phyloP scores from a whole-genome alignment of 1,140 invertebrate genomes.

The Helicoverpa zea region DNA sequence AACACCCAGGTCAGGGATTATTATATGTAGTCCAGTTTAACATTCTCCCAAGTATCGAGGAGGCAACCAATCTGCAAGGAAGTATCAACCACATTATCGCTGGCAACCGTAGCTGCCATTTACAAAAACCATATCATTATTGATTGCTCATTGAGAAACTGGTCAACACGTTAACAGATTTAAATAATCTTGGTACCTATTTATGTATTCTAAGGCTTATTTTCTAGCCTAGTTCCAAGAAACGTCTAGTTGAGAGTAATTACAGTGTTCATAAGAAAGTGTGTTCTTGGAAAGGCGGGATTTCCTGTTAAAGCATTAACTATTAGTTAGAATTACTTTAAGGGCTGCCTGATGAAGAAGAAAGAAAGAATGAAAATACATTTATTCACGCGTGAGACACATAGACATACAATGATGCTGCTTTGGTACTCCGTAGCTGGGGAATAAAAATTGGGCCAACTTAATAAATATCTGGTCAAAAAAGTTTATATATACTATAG shows the following conservation, averaged over 20 bases:
- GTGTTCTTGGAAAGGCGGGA: background rate
- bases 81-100: background rate
- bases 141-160: background rate
- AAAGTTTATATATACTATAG: no score
- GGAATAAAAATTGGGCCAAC: no score
- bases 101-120: background rate
- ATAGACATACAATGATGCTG: no score
- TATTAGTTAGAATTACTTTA: background rate
- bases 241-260: background rate
- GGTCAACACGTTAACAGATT: slow-evolving; percentile 3
- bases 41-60: no score
- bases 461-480: no score
- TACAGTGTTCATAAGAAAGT: slow-evolving; percentile 6
- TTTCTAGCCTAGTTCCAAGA: background rate
- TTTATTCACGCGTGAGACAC: no score
- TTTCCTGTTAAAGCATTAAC: background rate
- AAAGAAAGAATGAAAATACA: no score
- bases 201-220: background rate
- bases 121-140: no score
- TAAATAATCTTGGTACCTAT: background rate
- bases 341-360: background rate
- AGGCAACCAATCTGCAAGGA: no score
- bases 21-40: no score
- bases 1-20: no score
- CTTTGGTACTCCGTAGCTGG: no score